Evolutionary conservation across 2,113 vertebrate genomes (phyloP).

Genomic region (Gobio gobio): DNA sequence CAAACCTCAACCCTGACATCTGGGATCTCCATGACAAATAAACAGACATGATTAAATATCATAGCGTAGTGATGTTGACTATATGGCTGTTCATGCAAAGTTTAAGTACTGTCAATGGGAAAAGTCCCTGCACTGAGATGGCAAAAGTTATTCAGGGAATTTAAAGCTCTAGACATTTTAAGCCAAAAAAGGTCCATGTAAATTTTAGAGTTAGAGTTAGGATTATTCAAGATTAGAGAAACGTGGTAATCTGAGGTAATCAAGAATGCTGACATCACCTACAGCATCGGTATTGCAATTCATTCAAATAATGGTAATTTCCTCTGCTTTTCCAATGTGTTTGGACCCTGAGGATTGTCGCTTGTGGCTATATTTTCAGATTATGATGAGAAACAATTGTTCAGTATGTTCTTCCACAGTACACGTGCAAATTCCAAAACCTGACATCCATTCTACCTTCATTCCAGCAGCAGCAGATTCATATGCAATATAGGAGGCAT

Average conservation of each 20-base stretch:
- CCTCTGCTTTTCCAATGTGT: not conserved
- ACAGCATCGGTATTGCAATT: not conserved
- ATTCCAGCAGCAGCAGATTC: not conserved
- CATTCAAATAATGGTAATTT: constrained; percentile 8
- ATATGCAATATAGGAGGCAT: not conserved
- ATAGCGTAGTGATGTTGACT: not conserved
- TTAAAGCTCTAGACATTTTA: not conserved
- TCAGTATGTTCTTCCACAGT: not conserved
- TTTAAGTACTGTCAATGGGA: not conserved
- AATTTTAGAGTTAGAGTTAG: not conserved
- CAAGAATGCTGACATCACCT: not conserved
- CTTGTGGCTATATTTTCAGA: not conserved
- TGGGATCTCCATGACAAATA: constrained; percentile 38
- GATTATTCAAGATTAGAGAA: not conserved
- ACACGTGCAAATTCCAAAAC: too few relatives aligned
- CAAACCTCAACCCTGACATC: constrained; percentile 16
- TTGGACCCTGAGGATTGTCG: not conserved
- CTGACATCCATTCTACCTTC: not conserved
- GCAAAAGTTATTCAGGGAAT: not conserved
- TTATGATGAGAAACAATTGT: constrained; percentile 1
- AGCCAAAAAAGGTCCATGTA: not conserved
- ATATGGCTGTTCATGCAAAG: not conserved
- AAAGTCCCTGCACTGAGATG: not conserved
- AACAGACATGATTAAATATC: constrained; percentile 40
- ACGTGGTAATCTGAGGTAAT: not conserved